A percentile compares a stretch with the other conserved stretches of the same genome.
phyloP scores from a whole-genome alignment of 2,888 invertebrate genomes.

The Ectemnius cavifrons region DNA sequence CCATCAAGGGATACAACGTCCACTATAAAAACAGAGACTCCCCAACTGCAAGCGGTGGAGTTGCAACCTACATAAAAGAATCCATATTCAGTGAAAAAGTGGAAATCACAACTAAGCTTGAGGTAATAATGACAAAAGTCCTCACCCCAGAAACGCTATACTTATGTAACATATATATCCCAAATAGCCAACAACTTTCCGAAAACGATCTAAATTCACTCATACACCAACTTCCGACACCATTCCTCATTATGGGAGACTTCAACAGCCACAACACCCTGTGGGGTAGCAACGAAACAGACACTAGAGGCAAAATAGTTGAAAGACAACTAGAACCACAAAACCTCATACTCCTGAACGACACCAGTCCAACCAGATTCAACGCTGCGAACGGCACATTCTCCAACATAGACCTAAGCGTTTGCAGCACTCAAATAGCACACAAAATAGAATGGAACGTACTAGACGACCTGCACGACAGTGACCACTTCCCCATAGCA shows the following conservation, averaged over 20 bases:
- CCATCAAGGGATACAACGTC: too few species aligned
- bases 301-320: slow-evolving; percentile 47
- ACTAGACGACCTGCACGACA: slow-evolving; percentile 1
- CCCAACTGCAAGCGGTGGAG: too few species aligned
- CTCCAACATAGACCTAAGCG: slow-evolving; percentile 3
- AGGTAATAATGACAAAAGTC: too few species aligned
- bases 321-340: slow-evolving; percentile 28
- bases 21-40: too few species aligned
- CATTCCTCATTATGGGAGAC: slow-evolving; percentile 52
- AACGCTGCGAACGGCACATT: too few species aligned
- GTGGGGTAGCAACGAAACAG: slow-evolving; percentile 46
- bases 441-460: not conserved
- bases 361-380: not conserved
- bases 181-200: too few species aligned
- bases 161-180: too few species aligned
- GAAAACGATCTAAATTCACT: too few species aligned
- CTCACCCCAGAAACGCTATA: too few species aligned
- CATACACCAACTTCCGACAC: slow-evolving; percentile 43
- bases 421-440: not conserved
- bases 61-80: too few species aligned
- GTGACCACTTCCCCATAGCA: slow-evolving; percentile 12
- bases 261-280: slow-evolving; percentile 52
- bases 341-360: not conserved
- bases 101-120: too few species aligned
- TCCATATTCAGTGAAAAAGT: too few species aligned